These are phyloP conservation scores for Pangasius krempfi DNA, from an alignment of 2,797 vertebrate genomes.

Conservation along the genomic window DNA sequence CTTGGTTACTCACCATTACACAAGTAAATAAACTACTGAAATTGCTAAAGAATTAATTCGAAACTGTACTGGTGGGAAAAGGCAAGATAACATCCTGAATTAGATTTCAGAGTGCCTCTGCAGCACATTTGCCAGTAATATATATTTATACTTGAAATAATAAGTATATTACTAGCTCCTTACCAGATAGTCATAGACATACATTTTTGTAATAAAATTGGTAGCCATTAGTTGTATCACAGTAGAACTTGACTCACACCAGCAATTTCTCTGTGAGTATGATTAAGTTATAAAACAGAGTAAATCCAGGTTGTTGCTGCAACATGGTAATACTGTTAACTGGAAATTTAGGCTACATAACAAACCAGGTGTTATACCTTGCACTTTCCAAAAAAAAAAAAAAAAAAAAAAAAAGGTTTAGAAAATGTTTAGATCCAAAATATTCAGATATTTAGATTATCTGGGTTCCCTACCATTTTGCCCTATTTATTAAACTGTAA, in stretches of 20 bases:
- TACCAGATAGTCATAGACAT: neutral
- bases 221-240: neutral
- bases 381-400: neutral
- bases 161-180: too few species aligned
- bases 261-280: neutral
- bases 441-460: neutral
- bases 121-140: neutral
- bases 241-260: neutral
- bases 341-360: neutral
- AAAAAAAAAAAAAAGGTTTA: neutral
- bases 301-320: neutral
- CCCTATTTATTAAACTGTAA: neutral
- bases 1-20: neutral
- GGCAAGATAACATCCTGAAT: neutral
- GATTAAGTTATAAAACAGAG: neutral
- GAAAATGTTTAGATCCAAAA: neutral
- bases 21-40: neutral
- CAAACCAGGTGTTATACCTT: neutral
- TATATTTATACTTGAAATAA: neutral
- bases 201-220: neutral
- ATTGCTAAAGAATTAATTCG: neutral
- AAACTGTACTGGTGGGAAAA: neutral
- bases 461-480: neutral
- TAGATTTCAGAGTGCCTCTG: neutral
- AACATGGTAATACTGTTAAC: neutral